Conservation (phyloP, 1,140 invertebrate genomes). For the Thaumatotibia leucotreta region DNA sequence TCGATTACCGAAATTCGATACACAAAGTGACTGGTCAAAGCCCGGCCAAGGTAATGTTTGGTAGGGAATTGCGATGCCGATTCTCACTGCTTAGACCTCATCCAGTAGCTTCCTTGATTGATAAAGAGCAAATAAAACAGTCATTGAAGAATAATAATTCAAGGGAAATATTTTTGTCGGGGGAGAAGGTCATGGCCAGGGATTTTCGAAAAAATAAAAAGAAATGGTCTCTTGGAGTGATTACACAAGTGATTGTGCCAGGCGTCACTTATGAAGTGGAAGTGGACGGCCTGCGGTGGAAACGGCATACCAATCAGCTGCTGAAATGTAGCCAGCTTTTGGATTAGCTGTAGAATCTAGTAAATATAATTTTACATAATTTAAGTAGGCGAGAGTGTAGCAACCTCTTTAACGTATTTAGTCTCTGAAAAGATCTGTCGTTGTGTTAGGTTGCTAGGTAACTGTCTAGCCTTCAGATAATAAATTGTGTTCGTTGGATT, state of each 20-base stretch:
- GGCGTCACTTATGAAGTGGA: constrained; percentile 2
- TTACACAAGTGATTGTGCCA: neutral
- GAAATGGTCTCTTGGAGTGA: constrained; percentile 2
- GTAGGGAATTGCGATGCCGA: constrained; percentile 4
- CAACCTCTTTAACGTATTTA: too few relatives aligned
- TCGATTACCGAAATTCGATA: neutral
- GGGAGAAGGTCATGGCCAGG: constrained; percentile 16
- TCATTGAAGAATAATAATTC: neutral
- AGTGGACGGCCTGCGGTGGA: constrained; percentile 1
- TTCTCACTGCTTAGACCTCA: neutral
- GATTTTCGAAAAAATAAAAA: constrained; percentile 9
- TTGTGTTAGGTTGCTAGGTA: too few relatives aligned
- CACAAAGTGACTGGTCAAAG: constrained; percentile 4
- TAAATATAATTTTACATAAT: too few relatives aligned
- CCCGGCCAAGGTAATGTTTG: constrained; percentile 1
- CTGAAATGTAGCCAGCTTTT: constrained; percentile 4
- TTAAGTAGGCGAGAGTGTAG: too few relatives aligned
- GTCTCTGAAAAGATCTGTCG: too few relatives aligned
- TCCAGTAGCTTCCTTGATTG: neutral
- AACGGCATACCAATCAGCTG: constrained; percentile 16
- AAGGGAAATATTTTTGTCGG: neutral
- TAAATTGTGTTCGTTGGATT: too few relatives aligned
- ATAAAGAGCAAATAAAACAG: neutral
- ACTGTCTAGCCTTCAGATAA: too few relatives aligned
- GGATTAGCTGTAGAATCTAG: too few relatives aligned